Conservation (phyloP, 2,797 vertebrate genomes). For the Botia kubotai region DNA sequence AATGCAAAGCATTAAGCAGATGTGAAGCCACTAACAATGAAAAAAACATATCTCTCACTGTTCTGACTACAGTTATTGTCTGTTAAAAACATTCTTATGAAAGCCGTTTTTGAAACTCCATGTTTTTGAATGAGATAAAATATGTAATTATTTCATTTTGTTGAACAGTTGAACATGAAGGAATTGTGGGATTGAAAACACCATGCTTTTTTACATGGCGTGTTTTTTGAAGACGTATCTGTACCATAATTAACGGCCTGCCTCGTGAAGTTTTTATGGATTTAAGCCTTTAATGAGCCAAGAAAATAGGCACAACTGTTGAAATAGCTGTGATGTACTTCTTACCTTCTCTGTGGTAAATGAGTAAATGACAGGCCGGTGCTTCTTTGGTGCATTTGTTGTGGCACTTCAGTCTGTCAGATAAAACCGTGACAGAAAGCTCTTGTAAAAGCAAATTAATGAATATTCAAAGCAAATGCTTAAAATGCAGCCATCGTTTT, state of each 20-base stretch:
- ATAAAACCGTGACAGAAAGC: conserved; percentile 24
- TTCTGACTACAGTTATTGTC: not conserved
- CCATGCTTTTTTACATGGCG: not conserved
- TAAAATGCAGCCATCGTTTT: conserved; percentile 10
- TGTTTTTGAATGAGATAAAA: conserved; percentile 8
- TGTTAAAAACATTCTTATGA: not conserved
- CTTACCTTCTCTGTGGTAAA: conserved; percentile 95
- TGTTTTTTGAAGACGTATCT: conserved; percentile 18
- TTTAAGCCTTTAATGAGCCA: conserved; percentile 7
- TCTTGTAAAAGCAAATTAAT: conserved; percentile 38
- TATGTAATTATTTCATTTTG: conserved; percentile 3
- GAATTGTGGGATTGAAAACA: conserved; percentile 21
- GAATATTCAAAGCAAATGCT: conserved; percentile 30
- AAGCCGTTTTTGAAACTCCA: conserved; percentile 1
- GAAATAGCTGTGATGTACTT: conserved; percentile 70
- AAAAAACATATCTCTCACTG: not conserved
- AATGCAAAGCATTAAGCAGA: not conserved
- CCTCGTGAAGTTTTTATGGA: not conserved
- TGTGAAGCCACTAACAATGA: conserved; percentile 8
- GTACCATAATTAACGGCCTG: conserved; percentile 7
- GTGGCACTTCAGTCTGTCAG: conserved; percentile 97
- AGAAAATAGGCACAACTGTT: not conserved
- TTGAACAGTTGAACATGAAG: conserved; percentile 6
- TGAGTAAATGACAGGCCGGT: conserved; percentile 96
- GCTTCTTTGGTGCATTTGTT: conserved; percentile 99